Conservation (phyloP, 2,888 invertebrate genomes). For the Drosophila anceps region DNA sequence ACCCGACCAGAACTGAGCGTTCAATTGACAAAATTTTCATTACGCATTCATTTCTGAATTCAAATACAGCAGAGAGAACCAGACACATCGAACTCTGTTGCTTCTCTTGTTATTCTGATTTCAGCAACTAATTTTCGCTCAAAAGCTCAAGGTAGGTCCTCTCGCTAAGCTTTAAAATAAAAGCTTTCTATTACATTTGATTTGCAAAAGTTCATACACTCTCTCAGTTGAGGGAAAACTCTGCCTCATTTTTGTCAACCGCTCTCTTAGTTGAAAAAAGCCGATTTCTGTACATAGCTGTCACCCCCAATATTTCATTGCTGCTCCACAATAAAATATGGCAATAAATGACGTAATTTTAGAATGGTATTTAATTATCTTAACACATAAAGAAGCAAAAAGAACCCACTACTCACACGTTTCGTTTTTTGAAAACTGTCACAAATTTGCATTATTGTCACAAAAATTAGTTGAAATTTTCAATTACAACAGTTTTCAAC, state of each 20-base stretch:
- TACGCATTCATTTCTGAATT: slow-evolving; percentile 63
- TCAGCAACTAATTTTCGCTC: slow-evolving; percentile 54
- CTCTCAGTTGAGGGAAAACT: slow-evolving; percentile 7
- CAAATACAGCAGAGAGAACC: slow-evolving; percentile 22
- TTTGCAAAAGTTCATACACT: slow-evolving; percentile 43
- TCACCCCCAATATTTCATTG: slow-evolving; percentile 31
- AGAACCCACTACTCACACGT: not conserved
- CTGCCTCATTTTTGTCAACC: not conserved
- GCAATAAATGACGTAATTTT: slow-evolving; percentile 69
- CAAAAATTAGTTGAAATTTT: no score
- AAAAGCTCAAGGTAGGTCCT: slow-evolving; percentile 58
- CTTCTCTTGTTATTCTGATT: slow-evolving; percentile 67
- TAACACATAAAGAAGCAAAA: slow-evolving; percentile 24
- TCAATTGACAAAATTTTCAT: slow-evolving; percentile 79
- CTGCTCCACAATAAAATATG: slow-evolving; percentile 37
- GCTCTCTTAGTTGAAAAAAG: slow-evolving; percentile 45
- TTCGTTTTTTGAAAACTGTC: not conserved
- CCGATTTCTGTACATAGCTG: slow-evolving; percentile 42
- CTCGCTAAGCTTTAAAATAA: slow-evolving; percentile 51
- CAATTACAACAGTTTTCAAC: no score
- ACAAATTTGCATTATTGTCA: no score
- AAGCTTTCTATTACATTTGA: slow-evolving; percentile 53
- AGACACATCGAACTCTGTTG: slow-evolving; percentile 44
- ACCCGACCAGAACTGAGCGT: slow-evolving; percentile 85
- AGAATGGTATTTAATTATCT: slow-evolving; percentile 13